A percentile compares a stretch with the other conserved stretches of the same genome.
Evolutionary conservation across 2,113 vertebrate genomes (phyloP).

Genomic region (Sialia sialis): DNA sequence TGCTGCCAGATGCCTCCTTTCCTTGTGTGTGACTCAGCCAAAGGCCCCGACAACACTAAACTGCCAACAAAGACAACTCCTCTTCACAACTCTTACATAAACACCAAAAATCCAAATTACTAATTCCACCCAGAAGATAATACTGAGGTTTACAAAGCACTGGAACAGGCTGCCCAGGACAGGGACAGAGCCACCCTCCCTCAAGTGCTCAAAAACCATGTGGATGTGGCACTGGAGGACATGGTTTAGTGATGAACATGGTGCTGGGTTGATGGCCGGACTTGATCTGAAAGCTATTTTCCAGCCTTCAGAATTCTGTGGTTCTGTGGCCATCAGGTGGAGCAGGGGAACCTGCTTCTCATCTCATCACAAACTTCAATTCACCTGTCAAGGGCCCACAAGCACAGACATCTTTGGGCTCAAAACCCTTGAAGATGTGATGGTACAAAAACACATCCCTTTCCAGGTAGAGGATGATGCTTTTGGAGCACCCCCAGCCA

Average conservation of each 20-base stretch:
- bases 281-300: not conserved
- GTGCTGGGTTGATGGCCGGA: not conserved
- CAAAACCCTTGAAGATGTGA: not conserved
- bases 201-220: not conserved
- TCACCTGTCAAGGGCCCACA: not conserved
- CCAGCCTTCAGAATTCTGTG: not conserved
- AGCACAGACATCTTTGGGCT: not conserved
- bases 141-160: not conserved
- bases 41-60: not conserved
- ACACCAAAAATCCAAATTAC: not conserved
- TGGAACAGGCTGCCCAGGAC: not conserved
- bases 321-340: not conserved
- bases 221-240: not conserved
- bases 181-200: not conserved
- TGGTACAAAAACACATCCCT: not conserved
- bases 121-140: not conserved
- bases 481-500: not conserved
- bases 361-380: not conserved
- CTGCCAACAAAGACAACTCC: not conserved
- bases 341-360: not conserved
- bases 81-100: not conserved
- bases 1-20: not conserved
- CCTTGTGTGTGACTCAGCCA: not conserved
- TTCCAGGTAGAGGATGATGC: fast-evolving
- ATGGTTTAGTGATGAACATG: not conserved